Evolutionary conservation across 1,140 invertebrate genomes (phyloP).

Genomic region (Bombus superbus): DNA sequence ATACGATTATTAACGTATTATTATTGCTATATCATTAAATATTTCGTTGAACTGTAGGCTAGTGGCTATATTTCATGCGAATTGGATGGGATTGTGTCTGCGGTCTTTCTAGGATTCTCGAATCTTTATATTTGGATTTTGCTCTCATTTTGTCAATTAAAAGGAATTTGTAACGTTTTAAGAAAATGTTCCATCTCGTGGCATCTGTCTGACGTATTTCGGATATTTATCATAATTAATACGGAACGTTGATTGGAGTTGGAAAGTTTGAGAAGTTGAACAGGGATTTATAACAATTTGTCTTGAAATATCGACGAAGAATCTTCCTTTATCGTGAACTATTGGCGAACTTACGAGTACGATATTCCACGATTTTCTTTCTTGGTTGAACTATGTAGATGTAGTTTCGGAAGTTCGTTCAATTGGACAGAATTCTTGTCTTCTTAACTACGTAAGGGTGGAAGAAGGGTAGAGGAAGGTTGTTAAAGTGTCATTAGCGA

Average conservation of each 20-base stretch:
- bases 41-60: no score
- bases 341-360: no score
- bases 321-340: not conserved
- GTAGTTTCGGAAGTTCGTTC: not conserved
- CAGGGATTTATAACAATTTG: not conserved
- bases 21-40: not conserved
- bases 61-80: no score
- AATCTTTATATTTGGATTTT: not conserved
- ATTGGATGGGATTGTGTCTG: no score
- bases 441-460: not conserved
- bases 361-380: not conserved
- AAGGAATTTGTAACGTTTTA: no score
- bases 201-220: no score
- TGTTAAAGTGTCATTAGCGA: conserved; percentile 5
- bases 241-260: no score
- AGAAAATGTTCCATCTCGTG: not conserved
- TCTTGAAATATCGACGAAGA: not conserved
- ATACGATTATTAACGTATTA: not conserved
- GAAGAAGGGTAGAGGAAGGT: not conserved
- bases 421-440: not conserved
- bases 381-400: not conserved
- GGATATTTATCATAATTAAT: no score
- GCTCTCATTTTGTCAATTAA: no score
- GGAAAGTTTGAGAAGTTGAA: not conserved
- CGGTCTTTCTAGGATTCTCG: no score